Evolutionary conservation across 2,797 vertebrate species (phyloP), one percentile per base, ranked within the genome.

Genomic region (Fratercula arctica): DNA sequence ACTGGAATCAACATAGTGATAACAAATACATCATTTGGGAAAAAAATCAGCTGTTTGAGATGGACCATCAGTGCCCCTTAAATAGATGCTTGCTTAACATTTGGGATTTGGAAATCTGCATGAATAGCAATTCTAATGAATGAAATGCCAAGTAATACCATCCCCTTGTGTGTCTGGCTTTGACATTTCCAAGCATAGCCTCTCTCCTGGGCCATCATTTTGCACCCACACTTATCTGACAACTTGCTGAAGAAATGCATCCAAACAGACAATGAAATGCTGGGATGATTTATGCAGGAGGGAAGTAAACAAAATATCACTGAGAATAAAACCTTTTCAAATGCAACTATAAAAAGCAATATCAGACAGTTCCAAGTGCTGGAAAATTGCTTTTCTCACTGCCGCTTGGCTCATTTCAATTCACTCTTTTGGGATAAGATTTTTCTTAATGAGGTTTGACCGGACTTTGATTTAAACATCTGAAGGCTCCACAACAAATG

Each of bases 191-290:
- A 79, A 75, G 83, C 74, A 2, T 41, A 96, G 87, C 90, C 95
- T 76, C 93, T 91, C 96, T 96, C 95, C 88, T 48, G 91, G 91
- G 96, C 95, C 83, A 74, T 95, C 77, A 91, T 95, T 95, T 91
- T 86, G 90, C 89, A 61, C 95, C 97, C 93, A 97, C 95, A 63
- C 74, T 91, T 69, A 93, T 98, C 97, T 97, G 97, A 96, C 97
- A 96, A 92, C 93, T 97, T 93, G 94, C 83, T 93, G 83, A 78
- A 89, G 73, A 81, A 50, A 88, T 79, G 89, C 95, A 96, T 91
- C 91, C 90, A 95, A 91, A 94, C 77, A 91, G 89, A 94, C 78
- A 89, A 85, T 60, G 96, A 75, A 72, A 93, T 91, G 80, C 53
- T 70, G 74, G 85, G 33, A 56, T 73, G 91, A 91, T 94, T 95